Base-by-base conservation (phyloP, 2,797 vertebrate genomes). In the Sebastes steindachneri region DNA sequence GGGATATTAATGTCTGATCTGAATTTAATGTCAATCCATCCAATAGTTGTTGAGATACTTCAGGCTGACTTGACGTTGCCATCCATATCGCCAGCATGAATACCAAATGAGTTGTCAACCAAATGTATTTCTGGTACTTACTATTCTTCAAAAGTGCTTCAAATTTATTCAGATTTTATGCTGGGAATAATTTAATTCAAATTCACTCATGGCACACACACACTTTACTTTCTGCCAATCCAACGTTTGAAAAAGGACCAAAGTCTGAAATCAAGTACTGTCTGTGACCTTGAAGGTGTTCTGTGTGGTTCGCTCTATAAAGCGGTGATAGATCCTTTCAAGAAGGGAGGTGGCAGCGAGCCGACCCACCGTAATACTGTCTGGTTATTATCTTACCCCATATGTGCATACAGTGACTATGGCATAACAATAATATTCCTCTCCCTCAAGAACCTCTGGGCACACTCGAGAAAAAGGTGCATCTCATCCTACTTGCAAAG, bases 401-500 rank as follows among this genome's bases (percentile, higher is more conserved):
- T 9, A 17, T 65, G 19, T 69, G 66, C 25, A 41, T 26, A 78
- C 68, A 82, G 60, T 69, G 69, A 72, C 75, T 77, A 11, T 28
- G 35, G 31, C 55, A 87, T 45, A 26, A 82, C 79, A 79, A 90
- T 79, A 48, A 83, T 77, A 80, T 64, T 58, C 31, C 28, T 41
- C 71, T 81, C 73, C 51, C 53, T 77, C 59, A 45, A 60, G 64
- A 72, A 80, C 85, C 86, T 84, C 86, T 74, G 80, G 92, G 79
- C 75, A 79, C 82, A 83, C 76, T 84, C 63, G 65, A 82, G 19
- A 84, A 66, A 66, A 80, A 89, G 83, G 79, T 84, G 72, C 73
- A 75, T 84, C 88, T 93, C 86, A 92, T 94, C 80, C 89, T 70
- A 84, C 83, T 90, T 93, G 90, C 89, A 92, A 85, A 88, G 66